A percentile compares a stretch with the other conserved stretches of the same genome.
These are phyloP conservation scores for Tyria jacobaeae DNA, from an alignment of 2,888 invertebrate species.

Conservation along the genomic window DNA sequence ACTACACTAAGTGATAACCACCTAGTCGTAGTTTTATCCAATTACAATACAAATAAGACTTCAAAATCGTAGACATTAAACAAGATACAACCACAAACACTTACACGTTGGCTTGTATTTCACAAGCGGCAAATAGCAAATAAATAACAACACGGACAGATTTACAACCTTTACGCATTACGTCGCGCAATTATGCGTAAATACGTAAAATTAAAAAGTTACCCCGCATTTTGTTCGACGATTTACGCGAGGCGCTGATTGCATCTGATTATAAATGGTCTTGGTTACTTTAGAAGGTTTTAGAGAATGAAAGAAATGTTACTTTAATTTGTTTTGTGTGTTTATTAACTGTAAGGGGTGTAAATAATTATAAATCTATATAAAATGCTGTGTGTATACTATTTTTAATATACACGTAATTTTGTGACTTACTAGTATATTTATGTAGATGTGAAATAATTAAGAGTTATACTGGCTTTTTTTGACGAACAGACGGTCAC, in stretches of 20 bases:
- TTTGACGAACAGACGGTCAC: too few species aligned
- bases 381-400: too few species aligned
- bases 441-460: not conserved
- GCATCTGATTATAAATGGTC: constrained; percentile 31
- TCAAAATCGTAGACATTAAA: constrained; percentile 27
- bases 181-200: constrained; percentile 64
- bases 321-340: too few species aligned
- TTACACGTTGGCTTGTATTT: constrained; percentile 54
- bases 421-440: not conserved
- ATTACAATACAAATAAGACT: not conserved
- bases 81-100: constrained; percentile 34
- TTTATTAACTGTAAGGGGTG: too few species aligned
- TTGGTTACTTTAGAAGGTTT: not conserved
- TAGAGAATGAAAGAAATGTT: not conserved
- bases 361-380: too few species aligned
- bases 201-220: constrained; percentile 68
- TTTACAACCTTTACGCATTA: constrained; percentile 62
- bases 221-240: constrained; percentile 31
- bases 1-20: too few species aligned
- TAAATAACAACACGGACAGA: constrained; percentile 67
- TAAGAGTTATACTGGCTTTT: too few species aligned
- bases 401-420: not conserved
- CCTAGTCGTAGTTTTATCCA: too few species aligned
- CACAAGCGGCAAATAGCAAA: constrained; percentile 51
- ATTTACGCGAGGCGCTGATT: constrained; percentile 34